Evolutionary conservation across 2,797 vertebrate species (phyloP), one percentile per base, ranked within the genome.

Genomic region (Amniataba percoides): DNA sequence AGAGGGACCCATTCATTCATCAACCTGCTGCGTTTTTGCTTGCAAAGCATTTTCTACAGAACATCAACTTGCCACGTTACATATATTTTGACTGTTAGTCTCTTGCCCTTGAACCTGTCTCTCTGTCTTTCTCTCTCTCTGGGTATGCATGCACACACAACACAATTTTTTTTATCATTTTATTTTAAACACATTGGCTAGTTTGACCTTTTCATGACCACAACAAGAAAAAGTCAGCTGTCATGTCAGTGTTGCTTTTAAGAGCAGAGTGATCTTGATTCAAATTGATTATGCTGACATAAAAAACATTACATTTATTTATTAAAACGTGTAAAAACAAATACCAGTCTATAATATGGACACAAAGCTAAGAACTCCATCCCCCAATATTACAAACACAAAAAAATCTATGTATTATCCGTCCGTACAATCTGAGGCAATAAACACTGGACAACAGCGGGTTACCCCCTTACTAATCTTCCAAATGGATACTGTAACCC

Each of bases 1-100:
- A 64, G 46, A 63, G 45, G 16, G 42, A 46, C 49, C 34, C 65
- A 6, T 77, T 61, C 74, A 87, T 84, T 71, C 59, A 80, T 85
- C 78, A 90, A 6, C 27, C 56, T 68, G 71, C 68, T 61, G 23
- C 48, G 4, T 34, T 74, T 77, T 18, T 66, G 85, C 75, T 71
- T 57, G 48, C 72, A 52, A 48, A 79, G 84, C 70, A 77, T 53
- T 57, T 65, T 66, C 73, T 59, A 61, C 27, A 31, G 27, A 31
- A 31, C 48, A 65, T 79, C 57, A 74, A 18, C 71, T 43, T 58
- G 31, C 21, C 39, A 68, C 43, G 55, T 74, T 31, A 66, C n/a
- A 70, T 64, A 39, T 39, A 61, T 39, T 77, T 49, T 77, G 58
- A 63, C 39, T 36, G 1, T 42, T 19, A 31, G 49, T 34, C 42